phyloP scores from a whole-genome alignment of 2,113 vertebrate genomes.

The Haemorhous mexicanus region DNA sequence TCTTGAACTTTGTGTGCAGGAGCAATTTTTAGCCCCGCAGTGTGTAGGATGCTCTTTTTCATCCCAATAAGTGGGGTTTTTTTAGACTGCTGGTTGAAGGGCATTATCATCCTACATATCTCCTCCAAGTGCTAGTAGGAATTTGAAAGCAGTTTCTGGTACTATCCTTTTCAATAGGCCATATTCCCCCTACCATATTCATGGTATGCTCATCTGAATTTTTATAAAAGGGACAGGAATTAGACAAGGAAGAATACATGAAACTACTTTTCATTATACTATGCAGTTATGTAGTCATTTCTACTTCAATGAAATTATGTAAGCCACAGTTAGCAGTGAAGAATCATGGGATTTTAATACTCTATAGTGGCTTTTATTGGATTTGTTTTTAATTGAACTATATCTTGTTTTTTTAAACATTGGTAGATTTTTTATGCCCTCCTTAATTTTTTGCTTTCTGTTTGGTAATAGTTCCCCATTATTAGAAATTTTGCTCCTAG shows the following conservation, averaged over 20 bases:
- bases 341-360: not conserved
- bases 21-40: not conserved
- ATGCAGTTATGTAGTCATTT: not conserved
- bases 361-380: not conserved
- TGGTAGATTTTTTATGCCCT: not conserved
- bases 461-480: not conserved
- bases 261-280: not conserved
- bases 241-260: not conserved
- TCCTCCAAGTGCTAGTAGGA: not conserved
- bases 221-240: not conserved
- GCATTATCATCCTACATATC: not conserved
- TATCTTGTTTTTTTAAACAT: not conserved
- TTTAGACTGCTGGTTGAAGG: not conserved
- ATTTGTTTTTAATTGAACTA: not conserved
- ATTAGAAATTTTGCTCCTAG: not conserved
- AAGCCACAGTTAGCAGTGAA: not conserved
- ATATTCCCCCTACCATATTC: not conserved
- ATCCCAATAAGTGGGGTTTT: rapidly evolving
- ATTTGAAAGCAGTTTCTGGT: not conserved
- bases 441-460: not conserved
- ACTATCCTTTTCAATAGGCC: not conserved
- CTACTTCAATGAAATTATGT: not conserved
- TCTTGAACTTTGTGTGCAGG: not conserved
- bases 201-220: not conserved
- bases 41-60: not conserved